Conservation (phyloP, 2,113 vertebrate genomes). For the Macquaria australasica region DNA sequence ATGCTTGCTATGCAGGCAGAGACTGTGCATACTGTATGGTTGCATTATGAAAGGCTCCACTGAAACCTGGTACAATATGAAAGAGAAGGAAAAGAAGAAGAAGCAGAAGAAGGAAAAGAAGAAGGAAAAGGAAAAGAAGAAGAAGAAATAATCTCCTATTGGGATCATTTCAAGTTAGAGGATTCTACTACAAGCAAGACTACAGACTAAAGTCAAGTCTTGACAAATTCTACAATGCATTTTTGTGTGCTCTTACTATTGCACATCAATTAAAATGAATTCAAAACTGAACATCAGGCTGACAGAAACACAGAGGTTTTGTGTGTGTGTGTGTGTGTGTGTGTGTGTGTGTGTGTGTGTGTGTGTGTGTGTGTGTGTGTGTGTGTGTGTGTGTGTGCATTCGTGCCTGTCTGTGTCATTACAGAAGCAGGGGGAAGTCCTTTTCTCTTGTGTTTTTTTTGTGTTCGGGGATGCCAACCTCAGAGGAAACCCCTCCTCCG, state of each 20-base stretch:
- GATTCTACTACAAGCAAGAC: background rate
- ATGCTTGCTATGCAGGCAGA: background rate
- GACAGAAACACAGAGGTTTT: rapidly evolving
- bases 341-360: background rate
- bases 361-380: background rate
- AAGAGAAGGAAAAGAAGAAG: no score
- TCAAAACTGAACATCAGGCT: background rate
- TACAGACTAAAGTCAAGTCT: background rate
- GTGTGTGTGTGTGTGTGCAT: background rate
- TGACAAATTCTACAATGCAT: background rate
- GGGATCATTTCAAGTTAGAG: background rate
- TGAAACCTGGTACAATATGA: background rate
- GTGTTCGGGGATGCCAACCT: slow-evolving; percentile 80
- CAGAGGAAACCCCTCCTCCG: slow-evolving; percentile 79
- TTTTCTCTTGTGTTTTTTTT: slow-evolving; percentile 44
- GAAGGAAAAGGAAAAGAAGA: background rate
- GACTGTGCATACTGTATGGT: no score
- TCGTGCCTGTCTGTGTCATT: background rate
- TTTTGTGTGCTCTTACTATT: background rate
- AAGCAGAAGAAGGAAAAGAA: background rate
- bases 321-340: background rate
- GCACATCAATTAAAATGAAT: background rate
- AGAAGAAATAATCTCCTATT: background rate
- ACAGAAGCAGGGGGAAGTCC: slow-evolving; percentile 61
- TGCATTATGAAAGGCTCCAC: background rate